Evolutionary conservation across 2,888 invertebrate species (phyloP).

Genomic region (Caenorhabditis angaria): DNA sequence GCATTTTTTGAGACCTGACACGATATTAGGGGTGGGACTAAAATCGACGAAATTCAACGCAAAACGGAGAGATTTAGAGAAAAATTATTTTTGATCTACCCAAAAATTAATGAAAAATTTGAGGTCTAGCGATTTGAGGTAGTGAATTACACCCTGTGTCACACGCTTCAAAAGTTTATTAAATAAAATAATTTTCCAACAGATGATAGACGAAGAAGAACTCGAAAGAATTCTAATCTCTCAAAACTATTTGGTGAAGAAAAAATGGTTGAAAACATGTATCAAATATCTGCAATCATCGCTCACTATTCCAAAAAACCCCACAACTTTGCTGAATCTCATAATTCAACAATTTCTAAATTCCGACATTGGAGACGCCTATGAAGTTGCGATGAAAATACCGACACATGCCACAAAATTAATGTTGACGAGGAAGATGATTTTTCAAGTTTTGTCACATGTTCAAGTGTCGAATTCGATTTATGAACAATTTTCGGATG

Average conservation of each 20-base stretch:
- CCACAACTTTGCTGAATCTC: constrained; percentile 6
- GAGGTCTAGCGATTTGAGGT: too few species aligned
- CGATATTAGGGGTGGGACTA: too few species aligned
- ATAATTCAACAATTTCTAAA: constrained; percentile 41
- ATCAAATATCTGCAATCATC: constrained; percentile 16
- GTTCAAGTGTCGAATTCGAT: constrained; percentile 25
- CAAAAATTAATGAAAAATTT: too few species aligned
- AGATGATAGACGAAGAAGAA: not conserved
- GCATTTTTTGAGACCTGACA: too few species aligned
- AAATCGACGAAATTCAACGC: too few species aligned
- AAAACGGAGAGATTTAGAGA: too few species aligned
- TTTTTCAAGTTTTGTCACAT: constrained; percentile 40
- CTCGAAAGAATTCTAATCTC: not conserved
- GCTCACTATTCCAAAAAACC: too few species aligned
- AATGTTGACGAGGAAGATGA: constrained; percentile 29
- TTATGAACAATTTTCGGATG: constrained; percentile 33
- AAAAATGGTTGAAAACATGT: constrained; percentile 24
- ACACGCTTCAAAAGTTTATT: not conserved
- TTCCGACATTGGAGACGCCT: constrained; percentile 32
- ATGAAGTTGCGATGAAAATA: constrained; percentile 40
- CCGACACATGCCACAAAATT: constrained; percentile 35
- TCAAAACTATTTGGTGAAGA: constrained; percentile 17
- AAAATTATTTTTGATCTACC: too few species aligned
- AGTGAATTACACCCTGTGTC: too few species aligned
- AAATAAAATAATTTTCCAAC: not conserved